Evolutionary conservation across 2,113 vertebrate genomes (phyloP), one percentile per base, ranked within the genome.

Genomic region (Neolamprologus cancellatus): DNA sequence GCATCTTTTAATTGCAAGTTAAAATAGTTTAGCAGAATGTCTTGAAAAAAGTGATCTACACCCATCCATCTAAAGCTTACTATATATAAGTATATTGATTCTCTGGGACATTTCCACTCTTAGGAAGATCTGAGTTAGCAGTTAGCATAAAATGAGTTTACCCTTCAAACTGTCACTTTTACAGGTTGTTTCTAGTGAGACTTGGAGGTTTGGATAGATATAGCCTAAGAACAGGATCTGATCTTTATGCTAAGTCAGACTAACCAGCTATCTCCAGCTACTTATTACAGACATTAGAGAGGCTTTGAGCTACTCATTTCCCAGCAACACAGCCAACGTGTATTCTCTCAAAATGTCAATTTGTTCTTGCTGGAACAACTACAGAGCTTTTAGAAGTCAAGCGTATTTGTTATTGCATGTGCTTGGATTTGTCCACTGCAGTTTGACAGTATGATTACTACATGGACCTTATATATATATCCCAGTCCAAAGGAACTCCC

Each of bases 371-470:
- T 15, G 52, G 69, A 50, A 41, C 39, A 32, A 39, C 48, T 59
- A 46, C 18, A 78, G 53, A 79, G 20, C 8, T 8, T 53, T 79
- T 80, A 79, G 41, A 55, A 57, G 23, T 61, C 17, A 48, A 66
- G 34, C 20, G 7, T 44, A 50, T 53, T 79, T 78, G 71, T 79
- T 76, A 41, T 44, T 57, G 39, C 46, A 80, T 50, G 30, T 69
- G 9, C 55, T 69, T 25, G 11, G 13, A 78, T 85, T 79, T 44
- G 39, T 48, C 78, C 55, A 9, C 34, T 30, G 80, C 74, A 50
- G 82, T 85, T 66, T 91, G 80, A 90, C 87, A 88, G 79, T 54
- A 53, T 79, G 81, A 92, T 88, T 85, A 83, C 85, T 12, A 86
- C 76, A 82, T 85, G 79, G 66, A 83, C 79, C 81, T 91, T 54